A percentile compares a stretch with the other conserved stretches of the same genome.
These are phyloP conservation scores for Zaprionus nigranus DNA, from an alignment of 1,140 invertebrate species.

Conservation along the genomic window DNA sequence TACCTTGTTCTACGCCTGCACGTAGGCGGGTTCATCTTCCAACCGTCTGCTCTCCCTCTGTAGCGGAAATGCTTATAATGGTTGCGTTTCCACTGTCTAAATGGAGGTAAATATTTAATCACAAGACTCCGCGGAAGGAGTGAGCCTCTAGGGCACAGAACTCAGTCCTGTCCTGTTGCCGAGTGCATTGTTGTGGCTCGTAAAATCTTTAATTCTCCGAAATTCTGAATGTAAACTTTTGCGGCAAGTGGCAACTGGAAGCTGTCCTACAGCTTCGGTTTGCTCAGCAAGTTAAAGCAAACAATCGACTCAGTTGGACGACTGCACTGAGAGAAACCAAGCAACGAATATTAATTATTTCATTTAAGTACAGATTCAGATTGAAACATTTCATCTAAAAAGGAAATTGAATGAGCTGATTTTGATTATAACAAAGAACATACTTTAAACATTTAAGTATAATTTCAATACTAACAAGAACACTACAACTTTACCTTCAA, in stretches of 20 bases:
- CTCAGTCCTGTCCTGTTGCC: constrained; percentile 7
- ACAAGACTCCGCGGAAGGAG: not conserved
- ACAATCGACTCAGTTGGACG: not conserved
- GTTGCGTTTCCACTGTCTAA: constrained; percentile 32
- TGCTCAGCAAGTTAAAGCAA: constrained; percentile 1
- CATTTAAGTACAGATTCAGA: no score
- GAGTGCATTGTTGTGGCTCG: constrained; percentile 31
- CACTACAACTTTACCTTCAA: not conserved
- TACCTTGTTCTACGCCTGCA: constrained; percentile 27
- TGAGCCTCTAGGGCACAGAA: not conserved
- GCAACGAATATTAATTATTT: not conserved
- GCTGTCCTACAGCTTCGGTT: not conserved
- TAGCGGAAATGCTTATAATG: constrained; percentile 41
- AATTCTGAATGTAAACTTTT: constrained; percentile 19
- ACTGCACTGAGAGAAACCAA: not conserved
- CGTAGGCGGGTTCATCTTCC: constrained; percentile 13
- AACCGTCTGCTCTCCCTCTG: not conserved
- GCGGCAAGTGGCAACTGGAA: not conserved
- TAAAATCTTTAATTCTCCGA: constrained; percentile 43
- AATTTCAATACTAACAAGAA: no score
- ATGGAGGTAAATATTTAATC: constrained; percentile 51
- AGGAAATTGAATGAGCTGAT: no score
- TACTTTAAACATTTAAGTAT: no score
- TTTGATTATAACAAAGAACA: no score
- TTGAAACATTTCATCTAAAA: no score